phyloP scores from a whole-genome alignment of 2,888 invertebrate species.

The Lasioglossum vierecki region DNA sequence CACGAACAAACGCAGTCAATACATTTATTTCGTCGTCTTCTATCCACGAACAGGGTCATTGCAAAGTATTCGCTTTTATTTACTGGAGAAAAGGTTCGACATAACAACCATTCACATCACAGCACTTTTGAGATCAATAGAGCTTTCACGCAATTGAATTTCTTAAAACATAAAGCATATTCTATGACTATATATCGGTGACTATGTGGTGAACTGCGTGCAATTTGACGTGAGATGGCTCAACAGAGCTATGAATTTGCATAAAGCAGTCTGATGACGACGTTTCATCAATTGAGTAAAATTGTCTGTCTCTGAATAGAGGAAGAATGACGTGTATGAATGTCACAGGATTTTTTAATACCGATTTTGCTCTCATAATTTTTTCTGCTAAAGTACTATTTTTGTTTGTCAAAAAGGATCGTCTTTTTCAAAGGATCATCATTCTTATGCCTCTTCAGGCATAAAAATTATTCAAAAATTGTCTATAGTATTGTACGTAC shows the following conservation, averaged over 20 bases:
- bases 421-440: background rate
- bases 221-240: background rate
- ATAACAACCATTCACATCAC: too few species aligned
- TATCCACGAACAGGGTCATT: too few species aligned
- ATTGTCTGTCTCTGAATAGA: background rate
- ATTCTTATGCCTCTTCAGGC: too few species aligned
- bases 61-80: too few species aligned
- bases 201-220: background rate
- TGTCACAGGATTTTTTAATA: background rate
- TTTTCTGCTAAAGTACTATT: background rate
- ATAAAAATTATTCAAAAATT: background rate
- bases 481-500: background rate
- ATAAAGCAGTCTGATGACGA: conserved; percentile 12
- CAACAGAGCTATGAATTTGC: background rate
- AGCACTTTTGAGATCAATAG: too few species aligned
- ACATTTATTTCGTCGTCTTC: too few species aligned
- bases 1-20: too few species aligned
- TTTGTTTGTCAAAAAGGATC: background rate
- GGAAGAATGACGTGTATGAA: background rate
- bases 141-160: background rate
- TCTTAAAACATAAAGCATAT: background rate
- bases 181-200: background rate
- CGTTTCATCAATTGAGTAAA: background rate
- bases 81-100: too few species aligned
- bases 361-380: too few species aligned